phyloP scores from a whole-genome alignment of 2,113 vertebrate species.

The Philantomba maxwellii region DNA sequence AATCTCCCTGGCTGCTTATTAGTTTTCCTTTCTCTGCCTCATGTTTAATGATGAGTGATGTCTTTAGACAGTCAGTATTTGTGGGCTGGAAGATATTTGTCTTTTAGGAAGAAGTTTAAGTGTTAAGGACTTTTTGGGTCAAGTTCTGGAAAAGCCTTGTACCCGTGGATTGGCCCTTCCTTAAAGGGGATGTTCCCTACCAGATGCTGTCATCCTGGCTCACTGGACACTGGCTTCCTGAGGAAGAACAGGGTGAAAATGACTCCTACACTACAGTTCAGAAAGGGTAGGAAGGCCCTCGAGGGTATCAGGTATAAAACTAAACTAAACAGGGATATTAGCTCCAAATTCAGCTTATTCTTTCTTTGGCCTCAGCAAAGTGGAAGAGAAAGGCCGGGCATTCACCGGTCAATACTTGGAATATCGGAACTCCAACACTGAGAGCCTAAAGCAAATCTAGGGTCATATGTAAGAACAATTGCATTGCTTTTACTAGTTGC shows the following conservation, averaged over 20 bases:
- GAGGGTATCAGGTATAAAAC: neutral
- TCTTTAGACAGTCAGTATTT: neutral
- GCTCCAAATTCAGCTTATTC: neutral
- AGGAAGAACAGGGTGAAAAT: neutral
- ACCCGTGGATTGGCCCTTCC: neutral
- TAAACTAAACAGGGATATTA: neutral
- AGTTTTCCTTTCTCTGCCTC: neutral
- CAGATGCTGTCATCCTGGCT: neutral
- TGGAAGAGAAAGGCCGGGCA: neutral
- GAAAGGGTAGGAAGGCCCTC: neutral
- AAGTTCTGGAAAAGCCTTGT: neutral
- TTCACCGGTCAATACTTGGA: no score
- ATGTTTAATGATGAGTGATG: neutral
- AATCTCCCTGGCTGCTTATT: neutral
- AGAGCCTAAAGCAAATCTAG: neutral
- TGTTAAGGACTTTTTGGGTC: neutral
- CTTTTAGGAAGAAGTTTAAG: neutral
- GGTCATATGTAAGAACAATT: rapidly evolving
- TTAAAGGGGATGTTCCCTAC: neutral
- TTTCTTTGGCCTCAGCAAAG: neutral
- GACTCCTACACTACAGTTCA: neutral
- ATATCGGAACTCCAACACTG: neutral
- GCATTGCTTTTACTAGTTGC: neutral
- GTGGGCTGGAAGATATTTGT: neutral
- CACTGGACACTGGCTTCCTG: neutral